Evolutionary conservation across 1,140 invertebrate genomes (phyloP).

Genomic region (Helicoverpa armigera): DNA sequence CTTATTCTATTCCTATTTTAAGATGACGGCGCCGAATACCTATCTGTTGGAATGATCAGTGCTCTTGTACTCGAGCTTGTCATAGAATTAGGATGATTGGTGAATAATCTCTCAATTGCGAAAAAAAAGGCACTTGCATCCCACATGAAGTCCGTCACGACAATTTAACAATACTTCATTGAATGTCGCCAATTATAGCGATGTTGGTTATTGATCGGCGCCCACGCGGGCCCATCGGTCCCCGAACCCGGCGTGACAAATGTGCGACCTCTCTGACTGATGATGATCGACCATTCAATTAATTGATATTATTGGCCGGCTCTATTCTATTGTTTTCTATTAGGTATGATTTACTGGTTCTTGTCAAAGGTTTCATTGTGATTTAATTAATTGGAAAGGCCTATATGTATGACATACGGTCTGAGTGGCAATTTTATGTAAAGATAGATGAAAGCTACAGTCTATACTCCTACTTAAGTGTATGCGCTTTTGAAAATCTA

Average conservation of each 20-base stretch:
- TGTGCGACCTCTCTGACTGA: slow-evolving; percentile 14
- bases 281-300: slow-evolving; percentile 18
- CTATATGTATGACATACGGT: neutral
- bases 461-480: too few relatives aligned
- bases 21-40: neutral
- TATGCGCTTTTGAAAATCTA: too few relatives aligned
- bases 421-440: neutral
- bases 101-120: neutral
- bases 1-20: slow-evolving; percentile 11
- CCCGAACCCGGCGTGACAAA: slow-evolving; percentile 56
- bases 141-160: slow-evolving; percentile 35
- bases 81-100: too few relatives aligned
- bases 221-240: slow-evolving; percentile 51
- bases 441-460: too few relatives aligned
- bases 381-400: neutral
- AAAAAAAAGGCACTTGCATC: slow-evolving; percentile 4
- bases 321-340: slow-evolving; percentile 12
- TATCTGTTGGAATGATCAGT: neutral
- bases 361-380: neutral
- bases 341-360: neutral
- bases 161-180: slow-evolving; percentile 44
- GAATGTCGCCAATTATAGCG: slow-evolving; percentile 51
- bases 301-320: slow-evolving; percentile 14
- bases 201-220: slow-evolving; percentile 49
- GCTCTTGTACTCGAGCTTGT: neutral